Conservation (phyloP, 2,888 invertebrate species). For the Andrena bicolor region DNA sequence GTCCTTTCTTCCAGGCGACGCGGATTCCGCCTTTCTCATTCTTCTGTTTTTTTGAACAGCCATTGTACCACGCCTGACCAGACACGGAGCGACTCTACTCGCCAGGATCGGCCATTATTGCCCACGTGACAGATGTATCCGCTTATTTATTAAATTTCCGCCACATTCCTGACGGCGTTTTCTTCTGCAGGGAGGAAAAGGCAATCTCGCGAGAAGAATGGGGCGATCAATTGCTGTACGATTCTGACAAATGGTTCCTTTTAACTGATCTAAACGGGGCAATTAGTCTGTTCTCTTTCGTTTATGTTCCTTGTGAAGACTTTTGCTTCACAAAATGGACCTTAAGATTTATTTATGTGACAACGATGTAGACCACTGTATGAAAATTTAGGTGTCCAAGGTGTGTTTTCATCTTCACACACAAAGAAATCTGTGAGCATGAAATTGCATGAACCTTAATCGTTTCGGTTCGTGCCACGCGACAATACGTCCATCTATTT, state of each 20-base stretch:
- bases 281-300: too few species aligned
- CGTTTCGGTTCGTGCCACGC: constrained; percentile 45
- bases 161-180: constrained; percentile 12
- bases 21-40: constrained; percentile 40
- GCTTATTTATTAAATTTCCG: constrained; percentile 53
- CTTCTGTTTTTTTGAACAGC: constrained; percentile 25
- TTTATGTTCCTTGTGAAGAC: too few species aligned
- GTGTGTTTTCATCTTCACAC: not conserved
- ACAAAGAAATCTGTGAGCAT: not conserved
- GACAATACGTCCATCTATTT: constrained; percentile 32
- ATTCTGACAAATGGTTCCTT: constrained; percentile 14
- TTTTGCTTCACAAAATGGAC: too few species aligned
- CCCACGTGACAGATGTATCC: constrained; percentile 45
- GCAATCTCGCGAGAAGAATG: not conserved
- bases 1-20: constrained; percentile 58
- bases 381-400: too few species aligned
- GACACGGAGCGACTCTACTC: constrained; percentile 1
- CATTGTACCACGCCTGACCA: constrained; percentile 52
- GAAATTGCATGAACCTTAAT: not conserved
- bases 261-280: not conserved
- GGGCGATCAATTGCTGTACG: not conserved
- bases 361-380: too few species aligned
- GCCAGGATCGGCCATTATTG: constrained; percentile 26
- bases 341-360: too few species aligned
- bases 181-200: not conserved